These are phyloP conservation scores for Cylindroiulus punctatus DNA, from an alignment of 2,888 invertebrate species.

Conservation along the genomic window DNA sequence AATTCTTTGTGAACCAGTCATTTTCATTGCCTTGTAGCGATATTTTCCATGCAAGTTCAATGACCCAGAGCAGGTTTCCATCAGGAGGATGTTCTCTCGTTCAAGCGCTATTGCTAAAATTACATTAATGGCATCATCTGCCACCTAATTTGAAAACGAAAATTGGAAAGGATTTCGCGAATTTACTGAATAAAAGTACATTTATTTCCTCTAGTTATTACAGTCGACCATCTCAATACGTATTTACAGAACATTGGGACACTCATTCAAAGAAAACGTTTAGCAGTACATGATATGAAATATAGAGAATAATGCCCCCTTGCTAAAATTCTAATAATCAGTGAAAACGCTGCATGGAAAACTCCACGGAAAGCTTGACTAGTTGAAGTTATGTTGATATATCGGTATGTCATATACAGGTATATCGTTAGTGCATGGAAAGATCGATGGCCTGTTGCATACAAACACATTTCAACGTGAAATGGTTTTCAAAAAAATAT, in stretches of 20 bases:
- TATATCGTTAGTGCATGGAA: too few relatives aligned
- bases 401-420: not conserved
- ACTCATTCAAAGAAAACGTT: not conserved
- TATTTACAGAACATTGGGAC: not conserved
- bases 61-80: not conserved
- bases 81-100: not conserved
- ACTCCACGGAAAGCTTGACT: not conserved
- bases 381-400: not conserved
- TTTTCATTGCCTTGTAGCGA: too few relatives aligned
- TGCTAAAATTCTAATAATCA: not conserved
- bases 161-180: not conserved
- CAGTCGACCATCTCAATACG: not conserved
- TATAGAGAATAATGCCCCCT: not conserved
- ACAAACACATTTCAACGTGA: too few relatives aligned
- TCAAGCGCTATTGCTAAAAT: not conserved
- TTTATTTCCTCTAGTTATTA: not conserved
- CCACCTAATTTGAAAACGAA: not conserved
- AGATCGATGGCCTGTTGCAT: too few relatives aligned
- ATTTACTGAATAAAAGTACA: not conserved
- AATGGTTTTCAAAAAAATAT: too few relatives aligned
- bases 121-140: not conserved
- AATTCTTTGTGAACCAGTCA: too few relatives aligned
- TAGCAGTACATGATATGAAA: not conserved
- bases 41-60: not conserved
- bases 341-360: not conserved